Evolutionary conservation across 1,140 invertebrate genomes (phyloP), one percentile per base, ranked within the genome.

Genomic region (Andricus grossulariae): DNA sequence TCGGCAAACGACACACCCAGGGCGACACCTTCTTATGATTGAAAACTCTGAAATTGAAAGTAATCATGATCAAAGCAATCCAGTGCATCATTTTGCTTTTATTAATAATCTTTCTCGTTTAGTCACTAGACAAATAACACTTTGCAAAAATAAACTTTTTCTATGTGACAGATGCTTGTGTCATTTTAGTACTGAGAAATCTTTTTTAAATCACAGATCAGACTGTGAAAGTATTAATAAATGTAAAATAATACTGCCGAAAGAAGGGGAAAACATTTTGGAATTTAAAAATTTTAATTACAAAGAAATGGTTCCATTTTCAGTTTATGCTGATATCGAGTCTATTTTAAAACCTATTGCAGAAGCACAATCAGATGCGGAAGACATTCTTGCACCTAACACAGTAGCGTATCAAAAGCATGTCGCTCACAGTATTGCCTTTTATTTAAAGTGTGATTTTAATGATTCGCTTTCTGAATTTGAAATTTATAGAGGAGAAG

Each of bases 241-340:
- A 11, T 73, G 71, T 55, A 73, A 55, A 45, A 50, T 80, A 11
- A 15, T 39, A 2, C 51, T 80, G 1, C 79, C 77, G 4, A 50
- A n/a, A 15, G 52, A 73, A 7, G 60, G 77, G 21, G 19, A 72
- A 50, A 52, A 70, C 45, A 75, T 25, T 18, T 51, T 82, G 18
- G 60, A 78, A 45, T 83, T 83, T 54, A 78, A 78, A 75, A 80
- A 82, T 72, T 82, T 39, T 70, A 45, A 32, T 13, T 55, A 71
- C 16, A 80, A 82, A 75, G 78, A 80, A 51, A 51, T 1, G 11
- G 74, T 77, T 16, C 82, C 77, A 15, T 83, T 77, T 72, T 73
- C 71, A 15, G 52, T 83, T 1, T 80, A 83, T 49, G 82, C 82
- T 15, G 75, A 83, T 71, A 45, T 77, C 1, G 77, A 83, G 52